Conservation (phyloP, 2,113 vertebrate genomes). For the Vireo altiloquus region DNA sequence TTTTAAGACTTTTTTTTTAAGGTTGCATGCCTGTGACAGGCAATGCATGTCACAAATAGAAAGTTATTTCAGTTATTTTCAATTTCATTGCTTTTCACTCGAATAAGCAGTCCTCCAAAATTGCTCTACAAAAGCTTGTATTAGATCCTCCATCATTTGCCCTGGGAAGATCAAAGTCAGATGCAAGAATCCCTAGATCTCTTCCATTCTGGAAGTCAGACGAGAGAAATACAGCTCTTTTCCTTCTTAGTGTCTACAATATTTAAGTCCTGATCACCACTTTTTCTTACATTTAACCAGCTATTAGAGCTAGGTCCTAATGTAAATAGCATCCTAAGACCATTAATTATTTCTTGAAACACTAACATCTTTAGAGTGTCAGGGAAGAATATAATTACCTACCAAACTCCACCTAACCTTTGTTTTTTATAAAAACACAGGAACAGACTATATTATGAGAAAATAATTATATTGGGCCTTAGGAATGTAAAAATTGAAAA, state of each 20-base stretch:
- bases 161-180: not conserved
- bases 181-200: not conserved
- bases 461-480: slow-evolving; percentile 30
- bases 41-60: not conserved
- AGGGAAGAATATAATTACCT: slow-evolving; percentile 33
- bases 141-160: not conserved
- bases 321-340: not conserved
- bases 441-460: slow-evolving; percentile 9
- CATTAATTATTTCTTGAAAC: not conserved
- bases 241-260: rapidly evolving
- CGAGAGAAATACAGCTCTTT: not conserved
- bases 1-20: not conserved
- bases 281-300: not conserved
- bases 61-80: slow-evolving; percentile 4
- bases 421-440: slow-evolving; percentile 20
- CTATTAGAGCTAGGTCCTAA: not conserved
- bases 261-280: not conserved
- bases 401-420: not conserved
- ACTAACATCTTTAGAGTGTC: slow-evolving; percentile 17
- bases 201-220: not conserved
- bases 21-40: not conserved
- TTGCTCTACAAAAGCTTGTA: not conserved
- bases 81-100: not conserved
- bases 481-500: slow-evolving; percentile 51
- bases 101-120: not conserved